A percentile compares a stretch with the other conserved stretches of the same genome.
phyloP scores from a whole-genome alignment of 2,113 vertebrate species.

The Motacilla alba region DNA sequence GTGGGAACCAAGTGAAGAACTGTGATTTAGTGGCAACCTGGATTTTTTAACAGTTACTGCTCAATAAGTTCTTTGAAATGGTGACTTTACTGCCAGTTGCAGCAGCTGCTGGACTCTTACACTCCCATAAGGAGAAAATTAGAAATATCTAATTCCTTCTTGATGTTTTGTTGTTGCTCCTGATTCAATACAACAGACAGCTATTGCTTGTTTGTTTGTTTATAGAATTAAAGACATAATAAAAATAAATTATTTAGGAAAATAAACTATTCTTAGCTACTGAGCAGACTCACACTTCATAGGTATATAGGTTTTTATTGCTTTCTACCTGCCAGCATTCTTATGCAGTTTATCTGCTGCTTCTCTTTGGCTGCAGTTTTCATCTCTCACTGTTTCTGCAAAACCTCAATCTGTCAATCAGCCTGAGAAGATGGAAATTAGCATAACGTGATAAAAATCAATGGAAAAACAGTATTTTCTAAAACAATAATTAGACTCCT shows the following conservation, averaged over 20 bases:
- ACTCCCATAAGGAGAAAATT: conserved; percentile 35
- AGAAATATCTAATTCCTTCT: conserved; percentile 24
- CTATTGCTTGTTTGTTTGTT: neutral
- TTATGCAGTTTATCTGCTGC: neutral
- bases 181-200: neutral
- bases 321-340: neutral
- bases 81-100: conserved; percentile 44
- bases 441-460: neutral
- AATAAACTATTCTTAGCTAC: neutral
- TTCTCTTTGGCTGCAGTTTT: neutral
- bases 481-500: neutral
- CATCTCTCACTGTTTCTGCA: neutral
- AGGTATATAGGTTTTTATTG: neutral
- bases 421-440: neutral
- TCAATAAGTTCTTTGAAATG: conserved; percentile 53
- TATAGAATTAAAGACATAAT: neutral
- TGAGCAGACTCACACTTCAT: neutral
- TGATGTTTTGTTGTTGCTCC: neutral
- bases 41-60: conserved; percentile 38
- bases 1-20: conserved; percentile 50
- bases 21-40: conserved; percentile 48
- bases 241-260: neutral
- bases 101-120: conserved; percentile 37
- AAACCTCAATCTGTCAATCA: neutral
- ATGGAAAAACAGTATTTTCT: neutral